Percentiles rank a stretch among this genome's conserved stretches.
Conservation (phyloP, 2,797 vertebrate species). For the Odontamblyopus rebecca region DNA sequence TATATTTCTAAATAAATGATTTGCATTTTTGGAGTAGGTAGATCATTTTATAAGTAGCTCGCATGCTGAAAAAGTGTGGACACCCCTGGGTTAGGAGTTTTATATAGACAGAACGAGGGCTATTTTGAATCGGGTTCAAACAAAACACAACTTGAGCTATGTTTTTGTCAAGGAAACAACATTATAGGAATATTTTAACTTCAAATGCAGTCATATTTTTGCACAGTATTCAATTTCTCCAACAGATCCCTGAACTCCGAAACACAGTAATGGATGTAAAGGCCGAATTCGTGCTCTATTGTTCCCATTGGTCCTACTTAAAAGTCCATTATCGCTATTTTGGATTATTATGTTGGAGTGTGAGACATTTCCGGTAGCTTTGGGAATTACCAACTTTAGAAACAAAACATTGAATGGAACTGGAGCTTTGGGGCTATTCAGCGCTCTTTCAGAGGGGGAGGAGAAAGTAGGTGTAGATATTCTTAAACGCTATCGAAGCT, state of each 20-base stretch:
- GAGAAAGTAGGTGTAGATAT: background rate
- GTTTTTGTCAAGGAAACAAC: background rate
- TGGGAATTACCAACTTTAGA: background rate
- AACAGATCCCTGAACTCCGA: background rate
- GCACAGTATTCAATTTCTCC: background rate
- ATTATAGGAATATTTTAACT: background rate
- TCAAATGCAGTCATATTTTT: background rate
- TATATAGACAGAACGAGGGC: no score
- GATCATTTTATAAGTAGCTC: no score
- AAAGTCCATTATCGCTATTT: background rate
- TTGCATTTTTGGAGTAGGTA: no score
- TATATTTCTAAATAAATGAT: no score
- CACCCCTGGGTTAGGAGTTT: no score
- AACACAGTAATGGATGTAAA: constrained; percentile 2
- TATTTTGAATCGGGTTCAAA: no score
- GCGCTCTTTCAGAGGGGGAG: background rate
- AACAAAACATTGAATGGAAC: background rate
- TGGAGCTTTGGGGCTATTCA: background rate
- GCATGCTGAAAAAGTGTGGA: no score
- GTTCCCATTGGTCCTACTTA: background rate
- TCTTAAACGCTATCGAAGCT: background rate
- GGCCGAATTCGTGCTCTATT: background rate
- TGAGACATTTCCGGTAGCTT: background rate
- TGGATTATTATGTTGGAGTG: background rate
- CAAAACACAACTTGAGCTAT: no score